Evolutionary conservation across 2,113 vertebrate species (phyloP).

Genomic region (Parotia lawesii): DNA sequence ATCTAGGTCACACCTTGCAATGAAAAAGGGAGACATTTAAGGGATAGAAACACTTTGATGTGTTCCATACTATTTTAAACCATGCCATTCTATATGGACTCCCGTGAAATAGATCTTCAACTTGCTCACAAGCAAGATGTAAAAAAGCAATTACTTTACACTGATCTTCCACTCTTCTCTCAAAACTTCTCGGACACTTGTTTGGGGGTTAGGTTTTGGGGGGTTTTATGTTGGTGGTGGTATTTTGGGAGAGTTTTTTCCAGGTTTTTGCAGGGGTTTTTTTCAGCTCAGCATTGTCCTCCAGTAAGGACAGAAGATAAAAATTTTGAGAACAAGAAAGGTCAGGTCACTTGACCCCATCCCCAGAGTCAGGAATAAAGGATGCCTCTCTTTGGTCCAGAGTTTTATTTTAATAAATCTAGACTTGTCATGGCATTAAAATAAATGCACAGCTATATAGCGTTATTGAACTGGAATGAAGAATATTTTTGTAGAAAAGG

Average conservation of each 20-base stretch:
- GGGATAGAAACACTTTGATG: not conserved
- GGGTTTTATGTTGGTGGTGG: fast-evolving
- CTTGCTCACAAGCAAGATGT: not conserved
- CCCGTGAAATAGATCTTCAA: not conserved
- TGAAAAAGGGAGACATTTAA: not conserved
- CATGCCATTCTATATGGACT: not conserved
- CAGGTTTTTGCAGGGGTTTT: fast-evolving
- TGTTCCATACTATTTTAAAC: not conserved
- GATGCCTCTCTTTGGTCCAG: not conserved
- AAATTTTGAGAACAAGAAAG: not conserved
- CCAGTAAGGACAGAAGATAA: not conserved
- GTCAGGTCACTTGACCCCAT: not conserved
- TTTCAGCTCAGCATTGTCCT: not conserved
- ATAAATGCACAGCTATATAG: not conserved
- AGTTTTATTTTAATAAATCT: not conserved
- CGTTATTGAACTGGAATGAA: not conserved
- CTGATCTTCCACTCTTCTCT: not conserved
- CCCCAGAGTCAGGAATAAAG: not conserved
- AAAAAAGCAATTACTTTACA: not conserved
- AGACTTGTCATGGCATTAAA: not conserved
- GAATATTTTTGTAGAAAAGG: not conserved
- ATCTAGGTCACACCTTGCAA: not conserved
- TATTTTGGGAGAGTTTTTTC: not conserved
- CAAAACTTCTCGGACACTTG: not conserved
- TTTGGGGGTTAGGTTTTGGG: fast-evolving